Conservation (phyloP, 2,113 vertebrate species). For the Benitochromis conjunctus region DNA sequence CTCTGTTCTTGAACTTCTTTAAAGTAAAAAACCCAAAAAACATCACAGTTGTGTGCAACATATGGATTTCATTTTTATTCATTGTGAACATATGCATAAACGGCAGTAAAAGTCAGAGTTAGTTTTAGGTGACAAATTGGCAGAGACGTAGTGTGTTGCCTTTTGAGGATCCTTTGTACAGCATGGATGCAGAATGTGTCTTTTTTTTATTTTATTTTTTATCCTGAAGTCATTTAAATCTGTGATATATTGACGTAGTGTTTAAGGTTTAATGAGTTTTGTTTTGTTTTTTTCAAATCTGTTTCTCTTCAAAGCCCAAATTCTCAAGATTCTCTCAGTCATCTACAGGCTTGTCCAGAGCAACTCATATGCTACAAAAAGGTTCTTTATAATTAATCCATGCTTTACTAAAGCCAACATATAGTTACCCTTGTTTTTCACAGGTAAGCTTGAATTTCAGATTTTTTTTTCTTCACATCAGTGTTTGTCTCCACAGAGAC, state of each 20-base stretch:
- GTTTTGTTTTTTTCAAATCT: background rate
- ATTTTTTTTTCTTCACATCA: background rate
- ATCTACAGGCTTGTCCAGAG: conserved; percentile 92
- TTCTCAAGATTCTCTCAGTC: conserved; percentile 85
- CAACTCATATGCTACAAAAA: conserved; percentile 91
- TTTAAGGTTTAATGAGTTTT: background rate
- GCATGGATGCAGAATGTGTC: background rate
- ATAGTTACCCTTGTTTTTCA: background rate
- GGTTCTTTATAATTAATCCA: conserved; percentile 69
- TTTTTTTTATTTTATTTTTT: background rate
- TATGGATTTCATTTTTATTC: conserved; percentile 39
- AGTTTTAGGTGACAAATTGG: conserved; percentile 38
- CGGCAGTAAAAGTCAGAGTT: conserved; percentile 16
- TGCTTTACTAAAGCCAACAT: background rate
- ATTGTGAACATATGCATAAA: conserved; percentile 35
- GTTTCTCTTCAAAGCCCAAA: conserved; percentile 74
- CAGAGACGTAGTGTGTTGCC: conserved; percentile 30
- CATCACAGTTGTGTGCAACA: background rate
- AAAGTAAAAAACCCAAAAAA: background rate
- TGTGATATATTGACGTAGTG: background rate
- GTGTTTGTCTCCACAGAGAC: conserved; percentile 76
- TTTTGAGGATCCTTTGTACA: conserved; percentile 21
- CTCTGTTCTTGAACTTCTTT: background rate
- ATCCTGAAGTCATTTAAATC: background rate
- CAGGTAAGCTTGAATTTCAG: background rate